Conservation (phyloP, 2,888 invertebrate species). For the Junonia oenone region DNA sequence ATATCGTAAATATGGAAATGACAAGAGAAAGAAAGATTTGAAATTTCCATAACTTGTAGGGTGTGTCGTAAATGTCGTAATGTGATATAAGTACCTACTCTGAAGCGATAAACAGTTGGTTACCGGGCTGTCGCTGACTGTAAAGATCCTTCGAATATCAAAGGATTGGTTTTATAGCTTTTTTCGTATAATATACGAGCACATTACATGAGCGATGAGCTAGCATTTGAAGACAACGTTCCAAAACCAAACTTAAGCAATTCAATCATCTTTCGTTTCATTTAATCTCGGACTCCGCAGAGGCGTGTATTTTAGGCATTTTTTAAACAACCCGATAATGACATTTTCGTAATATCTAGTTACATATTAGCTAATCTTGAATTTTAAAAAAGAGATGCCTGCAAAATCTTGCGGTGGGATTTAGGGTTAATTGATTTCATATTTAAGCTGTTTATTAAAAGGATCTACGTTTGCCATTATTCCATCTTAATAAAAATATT, state of each 20-base stretch:
- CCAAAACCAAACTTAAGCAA: background rate
- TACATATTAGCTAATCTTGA: no score
- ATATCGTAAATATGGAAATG: slow-evolving; percentile 24
- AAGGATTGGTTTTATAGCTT: slow-evolving; percentile 64
- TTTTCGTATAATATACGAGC: slow-evolving; percentile 49
- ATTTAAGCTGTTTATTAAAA: no score
- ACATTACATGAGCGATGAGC: background rate
- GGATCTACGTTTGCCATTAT: no score
- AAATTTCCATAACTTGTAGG: slow-evolving; percentile 51
- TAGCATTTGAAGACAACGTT: background rate
- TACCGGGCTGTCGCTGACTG: slow-evolving; percentile 42
- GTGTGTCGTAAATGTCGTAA: slow-evolving; percentile 50
- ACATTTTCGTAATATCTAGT: no score
- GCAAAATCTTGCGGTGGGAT: no score
- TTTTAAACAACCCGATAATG: no score
- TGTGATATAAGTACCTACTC: slow-evolving; percentile 47
- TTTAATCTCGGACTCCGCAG: no score
- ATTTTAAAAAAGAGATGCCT: no score
- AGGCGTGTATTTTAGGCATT: no score
- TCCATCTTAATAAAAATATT: no score
- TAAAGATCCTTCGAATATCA: slow-evolving; percentile 61
- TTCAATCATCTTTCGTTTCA: no score
- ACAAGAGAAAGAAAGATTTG: slow-evolving; percentile 37
- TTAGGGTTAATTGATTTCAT: no score
- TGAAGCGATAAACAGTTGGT: slow-evolving; percentile 53